Conservation (phyloP, 2,797 vertebrate species). For the Danio choprae region DNA sequence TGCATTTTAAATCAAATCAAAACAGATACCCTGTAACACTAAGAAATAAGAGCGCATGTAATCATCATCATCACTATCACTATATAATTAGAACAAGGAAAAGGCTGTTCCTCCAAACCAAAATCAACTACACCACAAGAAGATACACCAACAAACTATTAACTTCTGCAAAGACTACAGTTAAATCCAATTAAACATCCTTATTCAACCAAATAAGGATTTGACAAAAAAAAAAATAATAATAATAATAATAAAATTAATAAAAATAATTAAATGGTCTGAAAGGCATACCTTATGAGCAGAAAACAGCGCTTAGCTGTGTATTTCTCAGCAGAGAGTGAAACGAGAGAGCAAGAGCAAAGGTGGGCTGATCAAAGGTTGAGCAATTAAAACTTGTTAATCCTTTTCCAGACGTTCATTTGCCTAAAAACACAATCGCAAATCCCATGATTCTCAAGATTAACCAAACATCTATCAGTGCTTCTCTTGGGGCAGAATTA, state of each 20-base stretch:
- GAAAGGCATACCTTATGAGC: conserved; percentile 60
- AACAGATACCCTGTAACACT: too few species aligned
- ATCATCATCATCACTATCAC: not conserved
- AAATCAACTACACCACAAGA: not conserved
- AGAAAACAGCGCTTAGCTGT: conserved; percentile 56
- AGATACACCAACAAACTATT: not conserved
- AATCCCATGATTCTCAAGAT: conserved; percentile 7
- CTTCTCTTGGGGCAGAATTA: not conserved
- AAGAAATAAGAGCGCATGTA: not conserved
- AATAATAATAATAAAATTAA: too few species aligned
- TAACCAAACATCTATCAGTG: not conserved
- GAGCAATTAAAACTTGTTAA: conserved; percentile 75
- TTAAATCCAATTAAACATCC: not conserved
- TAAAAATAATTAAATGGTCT: not conserved
- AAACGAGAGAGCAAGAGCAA: conserved; percentile 60
- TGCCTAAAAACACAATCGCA: not conserved
- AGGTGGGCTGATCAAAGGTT: conserved; percentile 78
- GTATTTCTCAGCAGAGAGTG: conserved; percentile 2
- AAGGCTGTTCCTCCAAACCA: not conserved
- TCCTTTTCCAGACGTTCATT: conserved; percentile 66
- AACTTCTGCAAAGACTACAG: not conserved
- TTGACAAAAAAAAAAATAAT: not conserved
- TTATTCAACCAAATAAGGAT: not conserved
- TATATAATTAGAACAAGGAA: not conserved
- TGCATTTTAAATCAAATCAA: not conserved